Evolutionary conservation across 2,797 vertebrate species (phyloP), one percentile per base, ranked within the genome.

Genomic region (Lycodopsis pacificus): DNA sequence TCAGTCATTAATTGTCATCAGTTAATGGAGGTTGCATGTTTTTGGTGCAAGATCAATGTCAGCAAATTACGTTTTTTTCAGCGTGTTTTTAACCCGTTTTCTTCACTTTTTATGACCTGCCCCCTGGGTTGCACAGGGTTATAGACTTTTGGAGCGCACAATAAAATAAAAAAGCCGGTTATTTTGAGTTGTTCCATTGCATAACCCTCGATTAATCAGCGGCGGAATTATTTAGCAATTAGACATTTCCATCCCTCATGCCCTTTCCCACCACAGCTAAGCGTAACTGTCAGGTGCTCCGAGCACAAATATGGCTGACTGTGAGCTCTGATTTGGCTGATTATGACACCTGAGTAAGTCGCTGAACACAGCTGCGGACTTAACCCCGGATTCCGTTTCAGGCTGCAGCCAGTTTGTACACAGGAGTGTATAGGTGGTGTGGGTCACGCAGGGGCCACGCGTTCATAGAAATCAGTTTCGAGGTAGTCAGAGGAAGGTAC

Each of bases 401-500:
- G 81, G 81, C 83, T 65, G 71, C 76, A 64, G 78, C 78, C 63
- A 51, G 65, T 80, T 70, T 80, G 65, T 80, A 78, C 77, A 86
- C 84, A 82, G 65, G n/a, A 57, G 73, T 68, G 76, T 75, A 69
- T 64, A 79, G 79, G 82, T 32, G 76, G 27, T 25, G 79, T 7
- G 38, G 80, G 78, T 80, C 76, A 74, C 30, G 7, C 11, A 70
- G 79, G 36, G 71, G 80, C 70, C 82, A 83, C 75, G 68, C 84
- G 85, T 89, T 93, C 81, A 77, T 90, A 87, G 76, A 92, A 90
- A 92, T 90, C 75, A 77, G 78, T 81, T 83, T 87, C 27, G 57
- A 87, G 88, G 84, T 86, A 63, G 71, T 85, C 80, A 62, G 80
- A 78, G 71, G 85, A 86, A 87, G 84, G 83, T 46, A 72, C 64